phyloP scores from a whole-genome alignment of 2,113 vertebrate genomes.

The Sinocyclocheilus maitianheensis region DNA sequence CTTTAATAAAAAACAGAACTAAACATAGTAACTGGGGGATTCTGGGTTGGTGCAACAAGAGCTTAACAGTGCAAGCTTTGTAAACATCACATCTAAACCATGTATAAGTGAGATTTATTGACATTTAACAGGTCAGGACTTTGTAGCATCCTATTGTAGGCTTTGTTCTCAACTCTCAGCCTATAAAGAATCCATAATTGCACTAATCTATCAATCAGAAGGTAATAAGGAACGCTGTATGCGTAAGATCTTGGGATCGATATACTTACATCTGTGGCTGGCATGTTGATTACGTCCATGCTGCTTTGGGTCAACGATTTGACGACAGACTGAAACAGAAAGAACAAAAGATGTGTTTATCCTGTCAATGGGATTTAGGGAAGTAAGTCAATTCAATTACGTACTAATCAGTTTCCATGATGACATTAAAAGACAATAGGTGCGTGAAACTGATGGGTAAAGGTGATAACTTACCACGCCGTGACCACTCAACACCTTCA shows the following conservation, averaged over 20 bases:
- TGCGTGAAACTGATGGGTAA: slow-evolving; percentile 5
- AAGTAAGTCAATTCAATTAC: slow-evolving; percentile 34
- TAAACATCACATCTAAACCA: not conserved
- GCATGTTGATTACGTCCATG: slow-evolving; percentile 76
- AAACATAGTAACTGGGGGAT: not conserved
- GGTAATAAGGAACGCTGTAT: slow-evolving; percentile 22
- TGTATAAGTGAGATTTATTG: not conserved
- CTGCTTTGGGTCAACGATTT: slow-evolving; percentile 79
- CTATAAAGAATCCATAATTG: not conserved
- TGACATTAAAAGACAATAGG: slow-evolving; percentile 50
- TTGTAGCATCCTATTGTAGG: not conserved
- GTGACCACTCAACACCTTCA: slow-evolving; percentile 63
- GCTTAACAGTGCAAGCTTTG: not conserved
- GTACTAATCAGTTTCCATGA: slow-evolving; percentile 51
- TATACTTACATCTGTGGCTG: slow-evolving; percentile 76
- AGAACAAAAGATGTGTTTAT: slow-evolving; percentile 44
- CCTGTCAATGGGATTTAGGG: slow-evolving; percentile 38
- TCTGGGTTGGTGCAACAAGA: not conserved
- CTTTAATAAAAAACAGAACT: not conserved
- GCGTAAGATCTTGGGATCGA: slow-evolving; percentile 22
- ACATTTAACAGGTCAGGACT: not conserved
- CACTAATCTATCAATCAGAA: slow-evolving; percentile 31
- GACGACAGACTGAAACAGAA: slow-evolving; percentile 48
- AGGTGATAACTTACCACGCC: slow-evolving; percentile 59
- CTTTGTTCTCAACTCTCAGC: not conserved